These are phyloP conservation scores for Datnioides undecimradiatus DNA, from an alignment of 2,113 vertebrate genomes.

Conservation along the genomic window DNA sequence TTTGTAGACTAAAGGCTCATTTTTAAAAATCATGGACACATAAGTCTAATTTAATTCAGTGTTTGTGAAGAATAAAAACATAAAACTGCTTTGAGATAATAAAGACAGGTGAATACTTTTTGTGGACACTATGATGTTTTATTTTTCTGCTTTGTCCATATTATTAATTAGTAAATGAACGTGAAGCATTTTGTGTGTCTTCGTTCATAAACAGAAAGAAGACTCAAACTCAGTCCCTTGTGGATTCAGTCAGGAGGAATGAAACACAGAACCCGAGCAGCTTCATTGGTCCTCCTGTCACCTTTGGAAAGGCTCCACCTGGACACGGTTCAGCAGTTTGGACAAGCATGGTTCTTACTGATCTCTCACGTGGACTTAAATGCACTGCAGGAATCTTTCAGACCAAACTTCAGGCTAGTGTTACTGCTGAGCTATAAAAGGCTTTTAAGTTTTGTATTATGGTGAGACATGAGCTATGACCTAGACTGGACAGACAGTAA, in stretches of 20 bases:
- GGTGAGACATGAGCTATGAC: neutral
- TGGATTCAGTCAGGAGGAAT: conserved; percentile 15
- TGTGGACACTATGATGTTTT: neutral
- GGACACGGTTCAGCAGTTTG: conserved; percentile 1
- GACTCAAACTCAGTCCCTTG: neutral
- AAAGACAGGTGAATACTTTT: neutral
- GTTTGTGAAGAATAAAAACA: neutral
- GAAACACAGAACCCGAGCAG: neutral
- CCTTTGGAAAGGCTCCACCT: conserved; percentile 6
- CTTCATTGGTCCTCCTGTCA: neutral
- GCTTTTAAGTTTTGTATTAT: neutral
- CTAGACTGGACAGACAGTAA: neutral
- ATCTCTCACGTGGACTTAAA: conserved; percentile 2
- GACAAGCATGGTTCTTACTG: conserved; percentile 26
- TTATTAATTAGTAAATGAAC: neutral
- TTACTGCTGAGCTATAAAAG: neutral
- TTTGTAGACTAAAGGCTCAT: no score
- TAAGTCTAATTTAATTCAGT: neutral
- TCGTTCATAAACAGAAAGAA: neutral
- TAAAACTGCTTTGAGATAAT: neutral
- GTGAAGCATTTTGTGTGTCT: conserved; percentile 7
- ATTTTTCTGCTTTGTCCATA: neutral
- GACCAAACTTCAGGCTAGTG: conserved; percentile 12
- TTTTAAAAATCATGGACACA: neutral
- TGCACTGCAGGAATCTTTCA: neutral